Conservation (phyloP, 2,113 vertebrate species). For the Pipa parva region DNA sequence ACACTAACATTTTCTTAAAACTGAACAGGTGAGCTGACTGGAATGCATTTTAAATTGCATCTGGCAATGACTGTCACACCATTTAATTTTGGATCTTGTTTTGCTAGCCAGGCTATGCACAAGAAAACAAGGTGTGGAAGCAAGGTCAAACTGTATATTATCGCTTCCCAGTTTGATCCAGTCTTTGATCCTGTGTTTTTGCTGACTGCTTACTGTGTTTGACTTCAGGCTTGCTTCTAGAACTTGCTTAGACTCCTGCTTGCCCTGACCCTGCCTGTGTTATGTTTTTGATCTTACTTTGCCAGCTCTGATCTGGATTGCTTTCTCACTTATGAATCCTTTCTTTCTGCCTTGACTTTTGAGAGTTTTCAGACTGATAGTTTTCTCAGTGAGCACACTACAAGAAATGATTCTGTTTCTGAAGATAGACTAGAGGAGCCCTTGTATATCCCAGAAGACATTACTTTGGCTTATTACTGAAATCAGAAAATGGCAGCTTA, state of each 20-base stretch:
- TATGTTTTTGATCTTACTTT: neutral
- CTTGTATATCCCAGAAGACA: no score
- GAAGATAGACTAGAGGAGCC: no score
- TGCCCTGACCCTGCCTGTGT: neutral
- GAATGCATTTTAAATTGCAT: neutral
- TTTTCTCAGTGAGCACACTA: neutral
- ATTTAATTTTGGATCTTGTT: neutral
- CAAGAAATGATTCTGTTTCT: neutral
- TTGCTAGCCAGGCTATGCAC: neutral
- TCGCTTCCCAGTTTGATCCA: neutral
- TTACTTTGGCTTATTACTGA: no score
- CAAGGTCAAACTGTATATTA: neutral
- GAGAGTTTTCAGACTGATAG: neutral
- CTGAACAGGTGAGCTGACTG: neutral
- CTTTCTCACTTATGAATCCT: constrained; percentile 1
- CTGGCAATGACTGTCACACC: neutral
- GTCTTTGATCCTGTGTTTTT: neutral
- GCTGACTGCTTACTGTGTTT: constrained; percentile 1
- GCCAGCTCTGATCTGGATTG: neutral
- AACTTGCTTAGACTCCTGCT: neutral
- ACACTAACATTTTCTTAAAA: no score
- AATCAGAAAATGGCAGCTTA: no score
- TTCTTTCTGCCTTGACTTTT: neutral
- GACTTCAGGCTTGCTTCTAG: constrained; percentile 1
- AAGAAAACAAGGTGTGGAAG: neutral